A percentile compares a stretch with the other conserved stretches of the same genome.
Conservation (phyloP, 2,797 vertebrate species). For the Austrolebias charrua region DNA sequence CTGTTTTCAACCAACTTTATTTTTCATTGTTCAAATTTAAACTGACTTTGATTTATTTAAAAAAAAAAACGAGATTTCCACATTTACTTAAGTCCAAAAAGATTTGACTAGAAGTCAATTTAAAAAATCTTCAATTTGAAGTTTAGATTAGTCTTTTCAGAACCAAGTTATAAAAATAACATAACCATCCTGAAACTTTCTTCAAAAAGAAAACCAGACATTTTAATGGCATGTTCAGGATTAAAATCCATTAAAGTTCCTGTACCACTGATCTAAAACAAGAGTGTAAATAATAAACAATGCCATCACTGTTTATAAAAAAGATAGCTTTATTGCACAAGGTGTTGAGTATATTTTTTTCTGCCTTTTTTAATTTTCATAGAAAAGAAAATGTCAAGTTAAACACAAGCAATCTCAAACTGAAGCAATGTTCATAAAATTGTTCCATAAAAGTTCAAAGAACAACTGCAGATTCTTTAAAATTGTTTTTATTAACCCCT, state of each 20-base stretch:
- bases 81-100: too few species aligned
- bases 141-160: background rate
- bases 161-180: background rate
- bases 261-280: background rate
- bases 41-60: too few species aligned
- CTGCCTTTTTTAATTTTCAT: constrained; percentile 83
- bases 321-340: constrained; percentile 99
- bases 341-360: constrained; percentile 92
- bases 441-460: constrained; percentile 78
- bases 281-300: constrained; percentile 55
- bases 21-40: too few species aligned
- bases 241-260: background rate
- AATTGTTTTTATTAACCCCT: constrained; percentile 61
- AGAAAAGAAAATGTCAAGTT: constrained; percentile 97
- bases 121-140: too few species aligned
- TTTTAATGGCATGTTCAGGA: background rate
- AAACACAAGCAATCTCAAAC: constrained; percentile 99
- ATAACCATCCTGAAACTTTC: background rate
- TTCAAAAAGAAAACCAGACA: background rate
- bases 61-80: too few species aligned
- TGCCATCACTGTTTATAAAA: constrained; percentile 80
- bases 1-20: too few species aligned
- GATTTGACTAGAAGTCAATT: too few species aligned
- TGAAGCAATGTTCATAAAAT: constrained; percentile 83
- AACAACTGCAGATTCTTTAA: constrained; percentile 76